phyloP scores from a whole-genome alignment of 92 coral and sea anemone genomes.

The Umimayanthus kanabou region DNA sequence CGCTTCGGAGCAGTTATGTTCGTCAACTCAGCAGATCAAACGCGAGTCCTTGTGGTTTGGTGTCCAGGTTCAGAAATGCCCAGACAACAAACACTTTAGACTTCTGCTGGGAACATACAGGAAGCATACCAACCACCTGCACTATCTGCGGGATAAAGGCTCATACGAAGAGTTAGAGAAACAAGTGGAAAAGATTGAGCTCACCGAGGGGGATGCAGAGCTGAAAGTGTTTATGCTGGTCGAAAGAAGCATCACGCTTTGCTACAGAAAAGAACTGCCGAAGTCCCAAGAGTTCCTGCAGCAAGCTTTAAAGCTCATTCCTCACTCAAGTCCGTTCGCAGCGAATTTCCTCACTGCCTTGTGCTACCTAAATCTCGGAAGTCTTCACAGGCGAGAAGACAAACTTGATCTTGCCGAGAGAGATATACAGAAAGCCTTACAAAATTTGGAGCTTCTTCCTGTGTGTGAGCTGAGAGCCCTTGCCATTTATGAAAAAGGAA shows the following conservation, averaged over 20 bases:
- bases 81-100: not conserved
- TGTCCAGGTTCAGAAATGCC: not conserved
- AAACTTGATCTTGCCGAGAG: not conserved
- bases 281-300: not conserved
- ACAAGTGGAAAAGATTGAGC: not conserved
- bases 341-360: not conserved
- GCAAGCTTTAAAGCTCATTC: not conserved
- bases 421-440: not conserved
- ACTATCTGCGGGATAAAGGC: conserved; percentile 25
- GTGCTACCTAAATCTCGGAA: not conserved
- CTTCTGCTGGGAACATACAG: not conserved
- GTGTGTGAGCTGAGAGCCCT: not conserved
- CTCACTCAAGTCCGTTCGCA: not conserved
- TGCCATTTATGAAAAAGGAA: conserved; percentile 15
- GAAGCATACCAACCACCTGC: not conserved
- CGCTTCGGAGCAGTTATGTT: not conserved
- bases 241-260: not conserved
- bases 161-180: not conserved
- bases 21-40: not conserved
- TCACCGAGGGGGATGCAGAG: not conserved
- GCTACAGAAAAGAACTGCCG: not conserved
- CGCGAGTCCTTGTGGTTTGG: not conserved
- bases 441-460: conserved; percentile 1
- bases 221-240: not conserved
- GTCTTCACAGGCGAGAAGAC: not conserved